Base-by-base conservation (phyloP, 1,140 invertebrate genomes). In the Lepidotrigona ventralis region DNA sequence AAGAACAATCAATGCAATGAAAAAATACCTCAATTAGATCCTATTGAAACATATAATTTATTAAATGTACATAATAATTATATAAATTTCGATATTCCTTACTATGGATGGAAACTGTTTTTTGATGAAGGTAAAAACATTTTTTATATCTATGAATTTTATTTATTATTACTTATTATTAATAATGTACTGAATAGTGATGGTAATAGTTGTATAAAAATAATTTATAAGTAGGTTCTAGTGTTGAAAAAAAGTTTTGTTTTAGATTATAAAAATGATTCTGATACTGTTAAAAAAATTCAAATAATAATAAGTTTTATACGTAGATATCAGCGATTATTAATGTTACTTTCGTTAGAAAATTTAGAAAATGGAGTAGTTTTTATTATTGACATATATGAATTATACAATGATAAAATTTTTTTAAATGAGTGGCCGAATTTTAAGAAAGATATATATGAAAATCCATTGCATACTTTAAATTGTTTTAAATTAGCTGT, bases 401-500 rank as follows among this genome's bases (percentile, higher is more conserved):
- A 94, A 82, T 89, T 97, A 39, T 88, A 93, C n/a, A 92, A 94
- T 83, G 95, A 97, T 92, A 85, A 93, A 79, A 94, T 95, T 88
- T 96, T 98, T 80, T 86, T 91, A 19, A 92, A 92, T 58, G 86
- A 93, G 46, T 97, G 97, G 96, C 90, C 95, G 56, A 92, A 95
- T 83, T 96, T 98, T 90, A 93, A 95, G 83, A 94, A 93, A 66
- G 96, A 97, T 82, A 91, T 98, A 76, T 95, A 94, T 89, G 95
- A 96, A 76, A 95, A 95, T 83, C 96, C 97, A 21, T 94, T 95
- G 82, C 93, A 94, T 83, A 95, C 95, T 64, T 93, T 98, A 46
- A 95, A 95, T 76, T 96, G 96, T 87, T 91, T 98, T 51, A 96
- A 96, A 79, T 93, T 97, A 84, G 96, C 96, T 78, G 95, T 97